phyloP scores from a whole-genome alignment of 2,113 vertebrate genomes.

The Lagopus muta region DNA sequence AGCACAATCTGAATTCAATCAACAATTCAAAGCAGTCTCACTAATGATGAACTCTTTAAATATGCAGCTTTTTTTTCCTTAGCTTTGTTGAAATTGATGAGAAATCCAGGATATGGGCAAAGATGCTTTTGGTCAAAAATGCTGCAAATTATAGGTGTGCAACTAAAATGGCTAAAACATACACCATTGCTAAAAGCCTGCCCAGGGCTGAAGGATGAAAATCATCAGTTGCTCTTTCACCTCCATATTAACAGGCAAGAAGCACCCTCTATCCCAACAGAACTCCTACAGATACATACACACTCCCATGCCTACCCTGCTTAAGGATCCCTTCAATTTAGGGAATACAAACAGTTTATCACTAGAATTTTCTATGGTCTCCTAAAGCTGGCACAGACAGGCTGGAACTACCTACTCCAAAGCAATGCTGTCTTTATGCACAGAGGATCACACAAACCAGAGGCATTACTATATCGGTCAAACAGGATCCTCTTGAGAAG shows the following conservation, averaged over 20 bases:
- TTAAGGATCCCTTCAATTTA: not conserved
- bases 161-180: not conserved
- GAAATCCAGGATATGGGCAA: not conserved
- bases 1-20: not conserved
- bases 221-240: not conserved
- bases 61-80: not conserved
- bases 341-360: not conserved
- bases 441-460: rapidly evolving
- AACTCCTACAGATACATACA: not conserved
- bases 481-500: not conserved
- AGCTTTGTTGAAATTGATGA: not conserved
- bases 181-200: not conserved
- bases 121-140: not conserved
- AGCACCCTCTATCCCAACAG: not conserved
- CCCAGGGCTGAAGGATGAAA: not conserved
- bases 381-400: rapidly evolving
- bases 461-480: not conserved
- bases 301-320: not conserved
- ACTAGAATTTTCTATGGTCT: not conserved
- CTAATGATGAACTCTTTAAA: not conserved
- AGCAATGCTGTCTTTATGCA: rapidly evolving
- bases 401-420: not conserved
- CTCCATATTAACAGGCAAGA: not conserved
- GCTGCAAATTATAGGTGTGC: not conserved
- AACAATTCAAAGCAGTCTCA: not conserved